Conservation (phyloP, 2,888 invertebrate genomes). For the Amiota minor region DNA sequence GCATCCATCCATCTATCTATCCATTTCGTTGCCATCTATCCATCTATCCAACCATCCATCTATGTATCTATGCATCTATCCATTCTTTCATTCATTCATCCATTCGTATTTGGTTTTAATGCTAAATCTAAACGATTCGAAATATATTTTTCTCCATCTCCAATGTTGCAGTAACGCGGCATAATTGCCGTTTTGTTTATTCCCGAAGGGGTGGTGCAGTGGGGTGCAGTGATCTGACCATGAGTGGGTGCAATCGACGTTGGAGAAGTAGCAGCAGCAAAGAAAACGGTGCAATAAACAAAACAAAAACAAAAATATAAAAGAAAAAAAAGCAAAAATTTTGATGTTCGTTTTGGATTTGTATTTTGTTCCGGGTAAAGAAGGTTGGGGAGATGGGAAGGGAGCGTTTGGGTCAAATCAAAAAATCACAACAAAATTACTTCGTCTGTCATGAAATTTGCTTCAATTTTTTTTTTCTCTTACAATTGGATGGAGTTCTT, state of each 20-base stretch:
- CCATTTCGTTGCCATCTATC: constrained; percentile 28
- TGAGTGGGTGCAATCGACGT: constrained; percentile 12
- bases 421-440: constrained; percentile 67
- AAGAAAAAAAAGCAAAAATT: constrained; percentile 27
- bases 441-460: constrained; percentile 64
- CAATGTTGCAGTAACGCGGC: constrained; percentile 61
- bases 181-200: constrained; percentile 65
- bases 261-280: too few species aligned
- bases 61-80: constrained; percentile 40
- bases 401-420: constrained; percentile 60
- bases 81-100: background rate
- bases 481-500: constrained; percentile 32
- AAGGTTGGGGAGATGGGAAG: too few species aligned
- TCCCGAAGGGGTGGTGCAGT: constrained; percentile 16
- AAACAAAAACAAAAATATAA: constrained; percentile 17
- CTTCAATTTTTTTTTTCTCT: constrained; percentile 48
- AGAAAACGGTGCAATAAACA: background rate
- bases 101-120: constrained; percentile 48
- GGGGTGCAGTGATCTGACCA: background rate
- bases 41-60: constrained; percentile 22
- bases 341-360: constrained; percentile 59
- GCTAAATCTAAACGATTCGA: constrained; percentile 64
- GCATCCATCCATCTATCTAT: constrained; percentile 31
- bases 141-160: constrained; percentile 57
- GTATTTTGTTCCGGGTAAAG: constrained; percentile 40